Evolutionary conservation across 2,888 invertebrate genomes (phyloP), one percentile per base, ranked within the genome.

Genomic region (Eristalis pertinax): DNA sequence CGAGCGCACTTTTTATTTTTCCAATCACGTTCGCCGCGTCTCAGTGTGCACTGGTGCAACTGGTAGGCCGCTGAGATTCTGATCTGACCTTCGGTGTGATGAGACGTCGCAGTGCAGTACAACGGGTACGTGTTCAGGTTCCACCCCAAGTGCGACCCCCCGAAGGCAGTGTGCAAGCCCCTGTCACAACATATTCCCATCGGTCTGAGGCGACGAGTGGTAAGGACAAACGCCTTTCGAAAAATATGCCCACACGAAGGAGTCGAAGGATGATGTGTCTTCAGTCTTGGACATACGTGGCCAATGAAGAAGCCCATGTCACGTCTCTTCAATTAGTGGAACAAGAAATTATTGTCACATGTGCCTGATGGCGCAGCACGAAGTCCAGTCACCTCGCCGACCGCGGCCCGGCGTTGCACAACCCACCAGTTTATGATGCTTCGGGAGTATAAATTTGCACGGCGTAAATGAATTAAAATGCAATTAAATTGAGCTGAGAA

Each of bases 321-420:
- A 50, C 5, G 62, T 77, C 10, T 38, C 62, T 82, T 77, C 77
- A 86, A 82, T 86, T 70, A 86, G 65, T 58, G 60, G 69, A 56
- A 64, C 73, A 76, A 77, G 81, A 85, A 85, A 74, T 81, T 72
- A 81, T 73, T 69, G 43, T 85, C 77, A 77, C 77, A 81, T 81
- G 82, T 74, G 35, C 24, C 24, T 38, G 35, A 67, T 35, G 60
- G 60, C 38, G 70, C 64, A 50, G 32, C n/a, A 29, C 41, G 3
- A 65, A 67, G 60, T 50, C 50, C 26, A 79, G 72, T 76, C 29
- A 83, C 43, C 2, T n/a, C 4, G 75, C 70, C 58, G 72, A 77
- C 75, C 70, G 67, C 64, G 67, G 63, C 38, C 3, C 41, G 64
- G 41, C 67, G 72, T 87, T 83, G 75, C 87, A 69, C 75, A 79